Percentiles rank a stretch among this genome's conserved stretches.
Conservation (phyloP, 2,113 vertebrate species). For the Mugil cephalus region DNA sequence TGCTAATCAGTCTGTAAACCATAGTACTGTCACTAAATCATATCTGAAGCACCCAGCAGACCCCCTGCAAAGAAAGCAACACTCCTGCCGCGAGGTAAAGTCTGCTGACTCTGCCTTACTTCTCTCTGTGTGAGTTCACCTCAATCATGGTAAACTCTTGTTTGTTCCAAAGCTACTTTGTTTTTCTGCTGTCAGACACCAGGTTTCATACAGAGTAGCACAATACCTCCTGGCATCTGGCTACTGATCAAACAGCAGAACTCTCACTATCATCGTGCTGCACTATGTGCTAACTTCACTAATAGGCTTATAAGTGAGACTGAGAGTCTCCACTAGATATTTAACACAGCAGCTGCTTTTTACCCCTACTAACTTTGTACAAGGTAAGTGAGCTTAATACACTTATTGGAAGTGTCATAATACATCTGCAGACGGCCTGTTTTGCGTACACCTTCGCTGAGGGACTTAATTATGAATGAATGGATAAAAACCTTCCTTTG, state of each 20-base stretch:
- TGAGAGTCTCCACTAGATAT: constrained; percentile 19
- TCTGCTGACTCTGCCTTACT: constrained; percentile 28
- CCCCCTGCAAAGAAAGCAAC: constrained; percentile 17
- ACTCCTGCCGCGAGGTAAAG: constrained; percentile 2
- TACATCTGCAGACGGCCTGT: constrained; percentile 3
- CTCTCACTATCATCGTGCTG: constrained; percentile 24
- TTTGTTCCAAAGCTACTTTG: constrained; percentile 59
- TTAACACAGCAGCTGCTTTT: constrained; percentile 26
- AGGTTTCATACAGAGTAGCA: constrained; percentile 49
- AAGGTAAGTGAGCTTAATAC: constrained; percentile 1
- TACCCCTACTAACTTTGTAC: neutral
- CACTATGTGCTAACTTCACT: constrained; percentile 32
- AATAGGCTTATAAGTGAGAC: constrained; percentile 27
- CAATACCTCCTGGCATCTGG: constrained; percentile 55
- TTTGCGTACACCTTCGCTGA: neutral
- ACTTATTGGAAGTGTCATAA: neutral
- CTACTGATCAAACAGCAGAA: constrained; percentile 62
- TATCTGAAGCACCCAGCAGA: constrained; percentile 33
- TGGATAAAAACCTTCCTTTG: neutral
- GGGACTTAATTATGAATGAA: constrained; percentile 4
- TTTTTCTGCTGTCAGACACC: constrained; percentile 50
- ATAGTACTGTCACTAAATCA: constrained; percentile 5
- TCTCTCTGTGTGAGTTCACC: constrained; percentile 27
- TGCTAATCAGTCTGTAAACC: constrained; percentile 20
- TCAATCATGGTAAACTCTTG: constrained; percentile 41